Evolutionary conservation across 2,113 vertebrate species (phyloP).

Genomic region (Maccullochella peelii): DNA sequence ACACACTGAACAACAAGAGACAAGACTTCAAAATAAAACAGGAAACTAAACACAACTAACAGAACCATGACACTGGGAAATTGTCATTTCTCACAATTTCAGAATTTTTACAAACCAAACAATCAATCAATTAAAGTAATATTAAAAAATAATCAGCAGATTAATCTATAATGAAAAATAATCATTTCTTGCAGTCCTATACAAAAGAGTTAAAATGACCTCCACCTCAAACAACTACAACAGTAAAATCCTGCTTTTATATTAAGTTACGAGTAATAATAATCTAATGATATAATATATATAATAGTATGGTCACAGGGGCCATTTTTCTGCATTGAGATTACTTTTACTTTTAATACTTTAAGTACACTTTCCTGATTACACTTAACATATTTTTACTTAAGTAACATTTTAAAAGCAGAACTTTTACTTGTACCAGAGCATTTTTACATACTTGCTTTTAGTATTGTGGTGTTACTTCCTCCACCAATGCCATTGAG

Average conservation of each 20-base stretch:
- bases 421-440: not conserved
- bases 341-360: too few relatives aligned
- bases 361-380: not conserved
- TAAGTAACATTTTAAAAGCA: not conserved
- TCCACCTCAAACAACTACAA: not conserved
- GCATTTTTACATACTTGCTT: not conserved
- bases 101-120: not conserved
- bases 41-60: too few relatives aligned
- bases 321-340: too few relatives aligned
- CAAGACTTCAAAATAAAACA: too few relatives aligned
- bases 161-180: not conserved
- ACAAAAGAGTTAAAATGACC: not conserved
- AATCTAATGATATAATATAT: too few relatives aligned
- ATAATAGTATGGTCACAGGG: too few relatives aligned
- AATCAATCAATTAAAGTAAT: not conserved
- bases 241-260: not conserved
- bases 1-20: too few relatives aligned
- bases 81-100: too few relatives aligned
- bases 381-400: not conserved
- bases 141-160: not conserved
- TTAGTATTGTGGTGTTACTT: not conserved
- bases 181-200: not conserved
- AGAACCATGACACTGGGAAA: too few relatives aligned
- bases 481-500: not conserved
- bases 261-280: too few relatives aligned